A percentile compares a stretch with the other conserved stretches of the same genome.
phyloP scores from a whole-genome alignment of 92 coral and sea anemone genomes.

The Phenganax subtilis region DNA sequence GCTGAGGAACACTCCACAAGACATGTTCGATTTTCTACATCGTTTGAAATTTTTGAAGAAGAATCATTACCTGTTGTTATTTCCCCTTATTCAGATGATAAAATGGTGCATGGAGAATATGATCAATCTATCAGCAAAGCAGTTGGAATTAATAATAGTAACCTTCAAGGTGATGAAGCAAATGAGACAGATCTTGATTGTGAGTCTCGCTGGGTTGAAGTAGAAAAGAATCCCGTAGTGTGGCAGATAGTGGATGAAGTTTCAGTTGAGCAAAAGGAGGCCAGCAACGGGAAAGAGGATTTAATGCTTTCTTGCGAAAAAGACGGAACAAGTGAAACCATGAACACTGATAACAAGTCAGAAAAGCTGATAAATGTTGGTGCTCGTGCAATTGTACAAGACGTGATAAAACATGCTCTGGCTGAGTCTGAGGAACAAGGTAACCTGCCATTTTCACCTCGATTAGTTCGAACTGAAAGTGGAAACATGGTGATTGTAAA shows the following conservation, averaged over 20 bases:
- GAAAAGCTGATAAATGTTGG: background rate
- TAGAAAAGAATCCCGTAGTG: slow-evolving; percentile 22
- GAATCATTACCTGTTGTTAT: background rate
- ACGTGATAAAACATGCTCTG: slow-evolving; percentile 26
- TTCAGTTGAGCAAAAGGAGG: background rate
- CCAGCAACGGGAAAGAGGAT: background rate
- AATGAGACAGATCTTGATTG: background rate
- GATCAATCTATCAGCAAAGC: too few species aligned
- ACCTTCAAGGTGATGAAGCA: background rate
- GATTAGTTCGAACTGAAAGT: slow-evolving; percentile 22
- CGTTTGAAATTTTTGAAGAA: slow-evolving; percentile 7
- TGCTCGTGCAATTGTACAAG: slow-evolving; percentile 26
- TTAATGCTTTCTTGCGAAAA: background rate
- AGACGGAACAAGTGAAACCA: background rate
- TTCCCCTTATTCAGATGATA: background rate
- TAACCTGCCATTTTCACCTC: slow-evolving; percentile 13
- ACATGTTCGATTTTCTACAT: slow-evolving; percentile 31
- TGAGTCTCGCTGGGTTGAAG: slow-evolving; percentile 31
- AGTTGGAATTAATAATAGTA: background rate
- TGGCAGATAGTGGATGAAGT: slow-evolving; percentile 26
- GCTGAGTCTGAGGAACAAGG: background rate
- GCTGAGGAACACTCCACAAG: background rate
- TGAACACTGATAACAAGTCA: background rate
- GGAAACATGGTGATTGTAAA: slow-evolving; percentile 32
- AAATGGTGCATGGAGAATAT: background rate